Conservation (phyloP, 1,140 invertebrate genomes). For the Drosophila navojoa region DNA sequence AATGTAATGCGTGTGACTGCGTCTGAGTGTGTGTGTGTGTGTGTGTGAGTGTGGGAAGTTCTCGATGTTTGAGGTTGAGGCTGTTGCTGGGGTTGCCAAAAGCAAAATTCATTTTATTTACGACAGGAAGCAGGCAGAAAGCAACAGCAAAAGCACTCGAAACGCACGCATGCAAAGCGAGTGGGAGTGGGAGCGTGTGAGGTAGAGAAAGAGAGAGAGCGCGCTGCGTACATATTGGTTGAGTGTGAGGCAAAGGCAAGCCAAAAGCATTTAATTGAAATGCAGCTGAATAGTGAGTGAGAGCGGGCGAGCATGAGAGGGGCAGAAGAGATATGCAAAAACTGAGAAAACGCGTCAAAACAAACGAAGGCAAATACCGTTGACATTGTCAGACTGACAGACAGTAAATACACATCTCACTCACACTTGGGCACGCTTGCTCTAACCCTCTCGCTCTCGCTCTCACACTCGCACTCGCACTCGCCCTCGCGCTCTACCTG, state of each 20-base stretch:
- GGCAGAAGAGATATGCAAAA: conserved; percentile 22
- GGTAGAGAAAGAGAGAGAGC: not conserved
- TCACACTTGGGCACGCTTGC: not conserved
- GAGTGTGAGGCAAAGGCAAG: not conserved
- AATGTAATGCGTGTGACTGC: conserved; percentile 29
- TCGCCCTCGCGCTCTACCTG: not conserved
- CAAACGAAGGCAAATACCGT: conserved; percentile 57
- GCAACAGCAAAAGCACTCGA: conserved; percentile 69
- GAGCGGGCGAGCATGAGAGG: not conserved
- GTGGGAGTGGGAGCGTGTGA: not conserved
- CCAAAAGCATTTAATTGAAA: conserved; percentile 68
- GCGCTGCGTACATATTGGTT: not conserved
- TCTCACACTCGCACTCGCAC: not conserved
- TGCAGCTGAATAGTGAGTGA: conserved; percentile 6
- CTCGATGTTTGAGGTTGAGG: conserved; percentile 22
- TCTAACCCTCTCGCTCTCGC: not conserved
- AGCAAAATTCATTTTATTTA: conserved; percentile 77
- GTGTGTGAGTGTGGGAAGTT: conserved; percentile 29
- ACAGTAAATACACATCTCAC: conserved; percentile 33
- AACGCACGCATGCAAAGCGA: conserved; percentile 72
- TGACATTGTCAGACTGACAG: conserved; percentile 69
- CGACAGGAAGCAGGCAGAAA: conserved; percentile 77
- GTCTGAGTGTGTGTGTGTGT: conserved; percentile 14
- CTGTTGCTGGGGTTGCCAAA: conserved; percentile 64
- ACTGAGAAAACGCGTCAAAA: conserved; percentile 43